Percentiles rank a stretch among this genome's conserved stretches.
These are phyloP conservation scores for Luidia sarsii DNA, from an alignment of 53 echinoderm and acorn worm genomes.

Conservation along the genomic window DNA sequence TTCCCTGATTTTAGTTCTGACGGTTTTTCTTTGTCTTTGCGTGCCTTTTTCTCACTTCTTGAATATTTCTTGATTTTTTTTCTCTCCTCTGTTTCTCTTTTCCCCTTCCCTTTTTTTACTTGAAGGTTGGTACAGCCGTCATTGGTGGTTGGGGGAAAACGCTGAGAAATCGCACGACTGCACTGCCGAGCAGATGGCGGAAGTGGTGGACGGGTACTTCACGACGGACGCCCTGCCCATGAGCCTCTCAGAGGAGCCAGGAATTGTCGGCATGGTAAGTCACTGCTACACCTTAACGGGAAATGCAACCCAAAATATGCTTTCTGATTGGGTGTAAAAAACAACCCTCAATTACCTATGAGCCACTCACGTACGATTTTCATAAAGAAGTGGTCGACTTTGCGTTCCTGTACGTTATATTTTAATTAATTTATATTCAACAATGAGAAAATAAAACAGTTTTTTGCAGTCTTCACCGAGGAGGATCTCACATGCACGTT, in stretches of 20 bases:
- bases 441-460: background rate
- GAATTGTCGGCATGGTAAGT: slow-evolving; percentile 73
- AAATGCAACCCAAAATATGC: background rate
- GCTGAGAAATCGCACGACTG: slow-evolving; percentile 59
- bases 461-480: no score
- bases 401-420: background rate
- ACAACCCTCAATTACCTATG: background rate
- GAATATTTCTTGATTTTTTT: no score
- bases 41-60: no score
- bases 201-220: slow-evolving; percentile 74
- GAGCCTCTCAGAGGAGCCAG: slow-evolving; percentile 66
- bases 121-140: slow-evolving; percentile 84
- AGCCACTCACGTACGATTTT: background rate
- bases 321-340: background rate
- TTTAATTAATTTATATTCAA: background rate
- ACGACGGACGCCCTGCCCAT: slow-evolving; percentile 80
- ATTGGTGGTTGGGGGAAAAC: slow-evolving; percentile 74
- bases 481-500: no score
- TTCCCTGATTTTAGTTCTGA: no score
- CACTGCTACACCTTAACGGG: background rate
- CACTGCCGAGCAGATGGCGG: slow-evolving; percentile 67
- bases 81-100: no score
- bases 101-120: no score
- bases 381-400: background rate
- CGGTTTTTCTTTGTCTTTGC: no score